Conservation (phyloP, 2,888 invertebrate genomes). For the Acleris literana region DNA sequence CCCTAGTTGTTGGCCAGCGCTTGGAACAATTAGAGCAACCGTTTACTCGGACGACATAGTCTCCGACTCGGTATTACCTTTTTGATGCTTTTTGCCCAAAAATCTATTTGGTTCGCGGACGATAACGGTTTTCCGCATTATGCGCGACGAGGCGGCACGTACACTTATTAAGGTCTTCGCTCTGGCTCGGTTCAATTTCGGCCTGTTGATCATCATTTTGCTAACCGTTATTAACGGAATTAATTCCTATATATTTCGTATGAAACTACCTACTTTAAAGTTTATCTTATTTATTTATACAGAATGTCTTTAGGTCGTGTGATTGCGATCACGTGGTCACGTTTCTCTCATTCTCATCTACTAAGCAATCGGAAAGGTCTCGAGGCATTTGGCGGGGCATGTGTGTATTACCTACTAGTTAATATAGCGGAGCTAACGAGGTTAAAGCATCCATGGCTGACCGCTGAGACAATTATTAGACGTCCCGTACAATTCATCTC, state of each 20-base stretch:
- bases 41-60: constrained; percentile 67
- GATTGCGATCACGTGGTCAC: constrained; percentile 16
- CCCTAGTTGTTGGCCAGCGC: constrained; percentile 46
- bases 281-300: constrained; percentile 16
- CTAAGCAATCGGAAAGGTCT: constrained; percentile 15
- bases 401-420: constrained; percentile 6
- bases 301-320: constrained; percentile 18
- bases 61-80: constrained; percentile 70
- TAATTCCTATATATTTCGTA: constrained; percentile 32
- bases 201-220: constrained; percentile 45
- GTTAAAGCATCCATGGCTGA: constrained; percentile 17
- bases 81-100: constrained; percentile 77
- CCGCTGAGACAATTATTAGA: constrained; percentile 32
- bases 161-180: constrained; percentile 70
- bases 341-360: constrained; percentile 17
- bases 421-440: constrained; percentile 17
- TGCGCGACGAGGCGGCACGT: constrained; percentile 60
- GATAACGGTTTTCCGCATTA: constrained; percentile 71
- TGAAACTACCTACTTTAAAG: constrained; percentile 23
- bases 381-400: constrained; percentile 1
- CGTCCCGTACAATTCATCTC: constrained; percentile 29
- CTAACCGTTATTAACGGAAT: constrained; percentile 59
- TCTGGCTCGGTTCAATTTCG: constrained; percentile 57
- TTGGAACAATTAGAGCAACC: constrained; percentile 72
- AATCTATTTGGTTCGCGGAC: constrained; percentile 75